Evolutionary conservation across 2,113 vertebrate species (phyloP).

Genomic region (Microcebus murinus): DNA sequence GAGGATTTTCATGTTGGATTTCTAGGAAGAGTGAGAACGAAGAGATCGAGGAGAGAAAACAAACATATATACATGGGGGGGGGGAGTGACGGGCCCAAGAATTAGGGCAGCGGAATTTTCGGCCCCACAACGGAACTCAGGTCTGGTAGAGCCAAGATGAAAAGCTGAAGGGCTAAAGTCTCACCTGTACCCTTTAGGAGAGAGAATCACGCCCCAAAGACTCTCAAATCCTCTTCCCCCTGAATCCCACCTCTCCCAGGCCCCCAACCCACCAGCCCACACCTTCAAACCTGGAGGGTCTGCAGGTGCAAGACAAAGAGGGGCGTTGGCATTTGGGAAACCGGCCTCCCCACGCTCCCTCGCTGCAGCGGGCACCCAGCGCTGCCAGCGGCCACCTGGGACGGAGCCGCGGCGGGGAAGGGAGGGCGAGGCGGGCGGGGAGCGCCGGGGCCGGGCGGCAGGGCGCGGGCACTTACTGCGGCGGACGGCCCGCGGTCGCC

Average conservation of each 20-base stretch:
- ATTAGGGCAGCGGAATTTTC: neutral
- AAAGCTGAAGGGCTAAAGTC: neutral
- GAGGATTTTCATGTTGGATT: constrained; percentile 89
- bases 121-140: neutral
- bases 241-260: neutral
- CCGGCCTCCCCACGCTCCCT: neutral
- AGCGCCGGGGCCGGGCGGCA: fast-evolving
- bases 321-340: neutral
- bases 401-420: neutral
- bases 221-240: neutral
- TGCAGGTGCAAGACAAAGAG: constrained; percentile 40
- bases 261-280: neutral
- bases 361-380: neutral
- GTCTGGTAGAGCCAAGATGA: neutral
- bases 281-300: neutral
- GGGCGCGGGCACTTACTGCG: constrained; percentile 35
- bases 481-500: neutral
- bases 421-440: fast-evolving
- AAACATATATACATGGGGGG: neutral
- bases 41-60: neutral
- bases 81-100: neutral
- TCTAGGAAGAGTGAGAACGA: constrained; percentile 1
- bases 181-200: neutral
- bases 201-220: neutral
- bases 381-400: neutral